Evolutionary conservation across 2,888 invertebrate genomes (phyloP).

Genomic region (Tricholauxania praeusta): DNA sequence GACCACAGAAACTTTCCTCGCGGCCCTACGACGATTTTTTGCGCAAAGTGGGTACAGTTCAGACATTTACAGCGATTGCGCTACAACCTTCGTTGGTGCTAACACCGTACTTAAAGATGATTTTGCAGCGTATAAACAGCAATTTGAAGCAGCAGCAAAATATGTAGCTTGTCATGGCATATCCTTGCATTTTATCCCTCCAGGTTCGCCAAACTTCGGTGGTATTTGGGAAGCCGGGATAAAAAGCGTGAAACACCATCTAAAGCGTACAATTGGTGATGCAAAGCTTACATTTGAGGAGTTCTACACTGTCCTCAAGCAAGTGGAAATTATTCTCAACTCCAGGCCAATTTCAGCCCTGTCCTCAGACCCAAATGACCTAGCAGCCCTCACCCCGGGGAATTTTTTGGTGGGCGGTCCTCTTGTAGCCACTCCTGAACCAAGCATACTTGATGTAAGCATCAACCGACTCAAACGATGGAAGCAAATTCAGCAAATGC

Average conservation of each 20-base stretch:
- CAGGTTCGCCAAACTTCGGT: no score
- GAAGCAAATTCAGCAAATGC: conserved; percentile 38
- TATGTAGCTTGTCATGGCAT: no score
- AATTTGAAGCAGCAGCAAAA: no score
- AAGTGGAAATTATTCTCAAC: conserved; percentile 23
- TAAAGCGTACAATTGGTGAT: conserved; percentile 25
- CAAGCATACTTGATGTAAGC: conserved; percentile 18
- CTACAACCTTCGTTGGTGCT: no score
- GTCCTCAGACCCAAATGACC: conserved; percentile 31
- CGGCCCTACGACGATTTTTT: no score
- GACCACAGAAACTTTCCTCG: no score
- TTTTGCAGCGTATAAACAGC: no score
- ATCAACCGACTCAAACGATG: conserved; percentile 27
- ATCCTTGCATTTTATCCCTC: no score
- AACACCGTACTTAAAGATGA: no score
- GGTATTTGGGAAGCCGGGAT: no score
- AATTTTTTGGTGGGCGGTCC: conserved; percentile 35
- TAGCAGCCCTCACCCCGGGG: conserved; percentile 38
- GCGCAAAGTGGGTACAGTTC: no score
- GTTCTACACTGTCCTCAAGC: conserved; percentile 33
- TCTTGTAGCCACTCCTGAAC: conserved; percentile 30
- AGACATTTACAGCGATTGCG: no score
- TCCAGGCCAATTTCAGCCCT: conserved; percentile 26
- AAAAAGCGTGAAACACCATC: conserved; percentile 29
- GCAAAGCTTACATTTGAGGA: conserved; percentile 24